Conservation (phyloP, 1,140 invertebrate genomes). For the Trachymyrmex septentrionalis region DNA sequence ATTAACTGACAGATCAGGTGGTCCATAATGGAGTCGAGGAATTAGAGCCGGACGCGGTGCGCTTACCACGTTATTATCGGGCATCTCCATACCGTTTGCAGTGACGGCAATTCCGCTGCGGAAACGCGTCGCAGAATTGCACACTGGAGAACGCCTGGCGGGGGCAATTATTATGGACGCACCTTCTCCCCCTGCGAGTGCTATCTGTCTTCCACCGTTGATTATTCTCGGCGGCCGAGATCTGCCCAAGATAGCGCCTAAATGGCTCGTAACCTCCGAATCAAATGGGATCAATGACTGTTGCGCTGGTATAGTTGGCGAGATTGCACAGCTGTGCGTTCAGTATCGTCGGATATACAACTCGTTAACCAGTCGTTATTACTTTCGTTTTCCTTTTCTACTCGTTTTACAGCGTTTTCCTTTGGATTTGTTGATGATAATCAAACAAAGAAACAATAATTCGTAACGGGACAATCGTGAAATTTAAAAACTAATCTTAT, state of each 20-base stretch:
- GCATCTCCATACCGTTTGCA: slow-evolving; percentile 50
- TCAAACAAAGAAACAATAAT: background rate
- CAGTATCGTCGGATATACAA: background rate
- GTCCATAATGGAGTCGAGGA: slow-evolving; percentile 55
- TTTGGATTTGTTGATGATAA: background rate
- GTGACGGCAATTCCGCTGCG: slow-evolving; percentile 41
- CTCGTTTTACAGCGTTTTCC: background rate
- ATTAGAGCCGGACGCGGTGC: slow-evolving; percentile 42
- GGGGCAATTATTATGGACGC: slow-evolving; percentile 55
- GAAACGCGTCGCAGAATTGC: slow-evolving; percentile 43
- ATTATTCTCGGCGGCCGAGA: slow-evolving; percentile 22
- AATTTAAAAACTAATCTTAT: background rate
- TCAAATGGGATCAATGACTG: slow-evolving; percentile 64
- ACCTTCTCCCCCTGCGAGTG: background rate
- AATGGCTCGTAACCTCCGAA: slow-evolving; percentile 47
- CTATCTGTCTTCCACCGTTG: background rate
- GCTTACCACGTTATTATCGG: slow-evolving; percentile 71
- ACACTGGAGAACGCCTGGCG: background rate
- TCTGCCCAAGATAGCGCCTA: slow-evolving; percentile 53
- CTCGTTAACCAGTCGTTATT: background rate
- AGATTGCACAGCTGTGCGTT: background rate
- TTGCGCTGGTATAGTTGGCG: slow-evolving; percentile 1
- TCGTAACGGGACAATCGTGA: background rate
- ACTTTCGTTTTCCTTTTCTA: background rate
- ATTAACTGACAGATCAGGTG: slow-evolving; percentile 68